These are phyloP conservation scores for Wasmannia auropunctata DNA, from an alignment of 1,140 invertebrate genomes.

Conservation along the genomic window DNA sequence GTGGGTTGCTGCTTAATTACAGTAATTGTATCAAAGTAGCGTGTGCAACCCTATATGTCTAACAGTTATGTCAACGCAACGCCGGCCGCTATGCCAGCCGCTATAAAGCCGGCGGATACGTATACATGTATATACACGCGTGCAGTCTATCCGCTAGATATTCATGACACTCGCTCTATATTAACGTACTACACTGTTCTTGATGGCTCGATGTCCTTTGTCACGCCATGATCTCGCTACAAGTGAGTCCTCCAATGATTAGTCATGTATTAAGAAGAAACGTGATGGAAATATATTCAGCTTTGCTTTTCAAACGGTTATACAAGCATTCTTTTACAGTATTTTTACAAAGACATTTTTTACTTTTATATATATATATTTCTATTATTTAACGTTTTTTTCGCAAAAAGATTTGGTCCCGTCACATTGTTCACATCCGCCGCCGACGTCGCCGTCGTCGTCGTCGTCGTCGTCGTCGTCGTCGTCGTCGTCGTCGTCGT, in stretches of 20 bases:
- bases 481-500: not conserved
- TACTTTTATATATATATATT: too few relatives aligned
- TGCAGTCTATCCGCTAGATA: slow-evolving; percentile 41
- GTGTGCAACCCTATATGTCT: slow-evolving; percentile 53
- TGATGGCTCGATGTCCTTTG: slow-evolving; percentile 22
- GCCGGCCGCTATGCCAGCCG: not conserved
- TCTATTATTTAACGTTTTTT: slow-evolving; percentile 7
- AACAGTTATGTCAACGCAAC: slow-evolving; percentile 56
- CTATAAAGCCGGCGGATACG: slow-evolving; percentile 60
- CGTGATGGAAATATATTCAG: not conserved
- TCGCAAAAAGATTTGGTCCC: slow-evolving; percentile 17
- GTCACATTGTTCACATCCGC: not conserved
- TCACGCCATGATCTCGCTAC: not conserved
- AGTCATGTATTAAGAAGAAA: not conserved
- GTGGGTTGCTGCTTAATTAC: slow-evolving; percentile 66
- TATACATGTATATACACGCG: not conserved
- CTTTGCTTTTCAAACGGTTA: not conserved
- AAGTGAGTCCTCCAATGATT: not conserved
- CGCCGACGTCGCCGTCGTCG: not conserved
- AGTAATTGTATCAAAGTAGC: slow-evolving; percentile 71
- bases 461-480: not conserved
- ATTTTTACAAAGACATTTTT: not conserved
- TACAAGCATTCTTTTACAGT: not conserved
- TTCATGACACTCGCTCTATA: slow-evolving; percentile 50
- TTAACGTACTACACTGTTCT: slow-evolving; percentile 41